These are phyloP conservation scores for Ganaspis sp. DNA, from an alignment of 1,140 invertebrate species.

Conservation along the genomic window DNA sequence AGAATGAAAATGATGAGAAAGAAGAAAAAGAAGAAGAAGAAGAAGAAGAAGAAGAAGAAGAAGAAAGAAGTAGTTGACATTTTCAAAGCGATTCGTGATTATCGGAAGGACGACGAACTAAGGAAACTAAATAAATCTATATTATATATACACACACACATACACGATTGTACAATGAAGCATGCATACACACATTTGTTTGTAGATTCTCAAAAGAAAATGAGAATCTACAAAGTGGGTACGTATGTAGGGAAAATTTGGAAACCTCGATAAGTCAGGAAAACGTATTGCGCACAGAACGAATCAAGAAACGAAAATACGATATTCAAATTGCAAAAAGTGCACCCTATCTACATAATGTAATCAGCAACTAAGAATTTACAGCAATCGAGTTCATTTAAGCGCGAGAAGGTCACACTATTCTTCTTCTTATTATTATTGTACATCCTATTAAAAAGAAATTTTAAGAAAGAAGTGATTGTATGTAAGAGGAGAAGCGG, in stretches of 20 bases:
- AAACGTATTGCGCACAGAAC: conserved; percentile 28
- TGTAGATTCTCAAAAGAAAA: neutral
- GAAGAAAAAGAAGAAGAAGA: conserved; percentile 26
- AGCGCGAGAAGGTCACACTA: conserved; percentile 25
- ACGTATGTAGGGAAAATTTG: neutral
- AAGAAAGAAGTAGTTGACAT: conserved; percentile 31
- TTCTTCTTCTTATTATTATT: conserved; percentile 32
- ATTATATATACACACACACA: conserved; percentile 24
- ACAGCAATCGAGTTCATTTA: neutral
- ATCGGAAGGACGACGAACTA: conserved; percentile 24
- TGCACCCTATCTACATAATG: conserved; percentile 46
- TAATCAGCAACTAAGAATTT: conserved; percentile 41
- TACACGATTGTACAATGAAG: conserved; percentile 23
- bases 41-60: conserved; percentile 25
- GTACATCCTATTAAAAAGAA: conserved; percentile 29
- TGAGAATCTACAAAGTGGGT: neutral
- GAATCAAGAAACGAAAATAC: conserved; percentile 15
- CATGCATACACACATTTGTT: conserved; percentile 26
- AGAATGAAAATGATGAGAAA: conserved; percentile 46
- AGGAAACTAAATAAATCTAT: conserved; percentile 1
- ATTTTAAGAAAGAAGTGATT: conserved; percentile 6
- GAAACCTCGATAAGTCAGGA: conserved; percentile 20
- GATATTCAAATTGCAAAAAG: conserved; percentile 35
- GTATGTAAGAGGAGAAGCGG: conserved; percentile 32
- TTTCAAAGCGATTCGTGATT: conserved; percentile 19